Base-by-base conservation (phyloP, 2,113 vertebrate genomes). In the Ia io region DNA sequence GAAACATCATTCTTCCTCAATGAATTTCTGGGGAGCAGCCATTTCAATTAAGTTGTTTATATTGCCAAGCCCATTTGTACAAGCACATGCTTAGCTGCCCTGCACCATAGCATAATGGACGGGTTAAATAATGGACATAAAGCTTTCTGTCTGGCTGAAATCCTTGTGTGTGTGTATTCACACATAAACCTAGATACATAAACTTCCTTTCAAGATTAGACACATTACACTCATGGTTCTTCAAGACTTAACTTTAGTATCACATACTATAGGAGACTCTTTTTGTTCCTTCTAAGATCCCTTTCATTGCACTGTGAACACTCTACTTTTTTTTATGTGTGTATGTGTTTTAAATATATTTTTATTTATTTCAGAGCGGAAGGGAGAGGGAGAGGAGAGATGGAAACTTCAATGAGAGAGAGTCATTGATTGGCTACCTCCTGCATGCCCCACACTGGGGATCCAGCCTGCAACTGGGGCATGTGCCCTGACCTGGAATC, bases 31-130 rank as follows among this genome's bases (percentile, higher is more conserved):
- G 95, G 97, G 96, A 96, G 49, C 86, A 93, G 94, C 51, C 93
- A 73, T 97, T 97, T 97, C 94, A 96, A 96, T 97, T 95, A 96
- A 96, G 94, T 74, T 96, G 85, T 95, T 97, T 96, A 84, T 96
- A 91, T 97, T 91, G 91, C 85, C 84, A 93, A 95, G 79, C 71
- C 71, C 69, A 91, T 76, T 96, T 74, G 23, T 59, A 51, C 51
- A 83, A 88, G 89, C 74, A 37, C 61, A 80, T 42, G 63, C 51
- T 73, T 88, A 88, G 78, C 86, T 94, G 71, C 70, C 82, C 93
- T 84, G 59, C 2, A 14, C 71, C 30, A 40, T 69, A 77, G 32
- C 78, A 71, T 84, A 79, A 87, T 53, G 90, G 84, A 61, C 0
- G 14, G 76, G 76, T 92, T 94, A 92, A 95, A 91, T 89, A 80